These are phyloP conservation scores for Ctenomys sociabilis DNA, from an alignment of 2,113 vertebrate species.

Conservation along the genomic window DNA sequence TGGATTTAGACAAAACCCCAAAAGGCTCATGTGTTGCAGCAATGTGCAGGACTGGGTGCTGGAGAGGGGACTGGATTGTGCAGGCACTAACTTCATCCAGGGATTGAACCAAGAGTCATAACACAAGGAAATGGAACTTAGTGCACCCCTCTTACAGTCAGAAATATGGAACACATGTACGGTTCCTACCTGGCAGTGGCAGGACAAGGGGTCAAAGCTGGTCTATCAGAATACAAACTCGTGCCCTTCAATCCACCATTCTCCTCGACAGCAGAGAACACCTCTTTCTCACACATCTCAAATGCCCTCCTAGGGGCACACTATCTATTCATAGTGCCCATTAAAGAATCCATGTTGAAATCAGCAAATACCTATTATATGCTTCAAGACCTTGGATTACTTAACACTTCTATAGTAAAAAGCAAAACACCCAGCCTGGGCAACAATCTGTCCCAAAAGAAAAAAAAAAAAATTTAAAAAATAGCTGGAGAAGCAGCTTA, in stretches of 20 bases:
- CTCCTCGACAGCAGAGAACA: not conserved
- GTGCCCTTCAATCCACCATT: not conserved
- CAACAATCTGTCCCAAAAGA: not conserved
- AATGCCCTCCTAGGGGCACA: not conserved
- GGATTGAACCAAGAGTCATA: not conserved
- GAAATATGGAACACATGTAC: not conserved
- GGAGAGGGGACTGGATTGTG: not conserved
- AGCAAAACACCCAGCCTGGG: not conserved
- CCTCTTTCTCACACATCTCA: not conserved
- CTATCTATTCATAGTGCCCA: not conserved
- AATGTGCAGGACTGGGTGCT: not conserved
- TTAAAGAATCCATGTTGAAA: not conserved
- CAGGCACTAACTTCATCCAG: not conserved
- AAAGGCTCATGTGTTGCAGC: not conserved
- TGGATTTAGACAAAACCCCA: not conserved
- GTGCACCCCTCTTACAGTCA: not conserved
- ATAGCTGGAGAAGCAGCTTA: not conserved
- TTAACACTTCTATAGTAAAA: conserved; percentile 1
- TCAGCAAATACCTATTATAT: not conserved
- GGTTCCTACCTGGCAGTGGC: not conserved
- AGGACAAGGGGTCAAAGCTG: not conserved
- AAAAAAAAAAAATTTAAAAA: not conserved
- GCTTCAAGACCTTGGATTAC: not conserved
- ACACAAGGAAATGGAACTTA: not conserved
- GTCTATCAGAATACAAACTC: not conserved